A percentile compares a stretch with the other conserved stretches of the same genome.
phyloP scores from a whole-genome alignment of 2,888 invertebrate species.

The Spicauda simplicius region DNA sequence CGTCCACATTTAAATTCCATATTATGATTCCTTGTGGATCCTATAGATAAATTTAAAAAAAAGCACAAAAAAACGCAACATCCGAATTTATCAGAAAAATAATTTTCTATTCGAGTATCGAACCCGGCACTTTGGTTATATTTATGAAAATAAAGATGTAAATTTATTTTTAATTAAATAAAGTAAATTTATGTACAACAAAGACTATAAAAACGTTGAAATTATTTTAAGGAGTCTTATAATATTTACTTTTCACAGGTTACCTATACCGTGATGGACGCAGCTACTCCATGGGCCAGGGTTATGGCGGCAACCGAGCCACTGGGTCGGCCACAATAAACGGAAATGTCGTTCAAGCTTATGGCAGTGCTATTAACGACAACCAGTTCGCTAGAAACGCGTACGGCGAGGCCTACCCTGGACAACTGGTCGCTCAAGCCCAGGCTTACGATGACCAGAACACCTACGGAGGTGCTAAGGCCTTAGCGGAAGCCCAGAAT shows the following conservation, averaged over 20 bases:
- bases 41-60: too few species aligned
- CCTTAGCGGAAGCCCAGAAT: slow-evolving; percentile 49
- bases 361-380: slow-evolving; percentile 51
- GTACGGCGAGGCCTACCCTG: slow-evolving; percentile 53
- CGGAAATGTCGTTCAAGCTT: slow-evolving; percentile 57
- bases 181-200: not conserved
- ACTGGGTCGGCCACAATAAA: slow-evolving; percentile 57
- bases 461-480: slow-evolving; percentile 49
- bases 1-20: too few species aligned
- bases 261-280: slow-evolving; percentile 68
- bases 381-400: slow-evolving; percentile 51
- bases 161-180: not conserved
- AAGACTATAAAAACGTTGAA: too few species aligned
- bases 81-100: too few species aligned
- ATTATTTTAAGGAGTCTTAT: not conserved
- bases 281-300: slow-evolving; percentile 60
- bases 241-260: slow-evolving; percentile 49
- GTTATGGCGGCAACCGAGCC: slow-evolving; percentile 54
- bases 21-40: too few species aligned
- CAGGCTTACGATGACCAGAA: slow-evolving; percentile 52
- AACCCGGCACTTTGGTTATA: too few species aligned
- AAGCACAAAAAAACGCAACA: too few species aligned
- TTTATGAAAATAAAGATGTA: too few species aligned
- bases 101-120: too few species aligned
- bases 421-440: slow-evolving; percentile 58